Evolutionary conservation across 2,888 invertebrate species (phyloP), one percentile per base, ranked within the genome.

Genomic region (Leuctra nigra): DNA sequence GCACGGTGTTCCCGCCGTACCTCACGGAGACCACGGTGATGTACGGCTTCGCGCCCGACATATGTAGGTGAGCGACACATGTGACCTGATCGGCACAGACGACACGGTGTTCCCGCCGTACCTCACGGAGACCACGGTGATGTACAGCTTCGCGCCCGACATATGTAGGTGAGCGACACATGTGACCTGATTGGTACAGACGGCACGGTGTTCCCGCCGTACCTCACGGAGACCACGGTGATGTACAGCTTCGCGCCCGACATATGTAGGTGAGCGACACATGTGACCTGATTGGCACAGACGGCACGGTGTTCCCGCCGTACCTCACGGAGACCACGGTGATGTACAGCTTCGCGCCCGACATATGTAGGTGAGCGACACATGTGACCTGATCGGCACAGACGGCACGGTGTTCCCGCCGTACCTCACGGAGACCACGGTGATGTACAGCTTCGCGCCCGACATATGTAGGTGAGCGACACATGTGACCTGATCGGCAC

Each of bases 391-490:
- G 64, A 73, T 78, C 6, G 94, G 94, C 1, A 92, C 91, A 0
- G 94, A 95, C 67, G 87, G 91, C 0, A 90, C 92, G 0, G 83
- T 92, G 13, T 93, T 93, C 70, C 83, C 90, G 1, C 91, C 93
- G 0, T 86, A 86, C 64, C 67, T 85, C 47, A 77, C 78, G 1
- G 74, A 77, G 58, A 78, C 81, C 14, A 74, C 77, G 58, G 78
- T 80, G n/a, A 81, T 85, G 47, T 81, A 85, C 2, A 83, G 87
- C 0, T 93, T 81, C 66, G 79, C 87, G 0, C 79, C 83, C 0
- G 91, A 91, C 69, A 67, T 93, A 4, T 93, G 92, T 76, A 77
- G 82, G 82, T 80, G 60, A 68, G 69, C 64, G 13, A 4, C 6
- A 1, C 29, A 54, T 14, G 33, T 22, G 18, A 29, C 29, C n/a